Percentiles rank a stretch among this genome's conserved stretches.
Evolutionary conservation across 2,888 invertebrate species (phyloP).

Genomic region (Tortrix viridana): DNA sequence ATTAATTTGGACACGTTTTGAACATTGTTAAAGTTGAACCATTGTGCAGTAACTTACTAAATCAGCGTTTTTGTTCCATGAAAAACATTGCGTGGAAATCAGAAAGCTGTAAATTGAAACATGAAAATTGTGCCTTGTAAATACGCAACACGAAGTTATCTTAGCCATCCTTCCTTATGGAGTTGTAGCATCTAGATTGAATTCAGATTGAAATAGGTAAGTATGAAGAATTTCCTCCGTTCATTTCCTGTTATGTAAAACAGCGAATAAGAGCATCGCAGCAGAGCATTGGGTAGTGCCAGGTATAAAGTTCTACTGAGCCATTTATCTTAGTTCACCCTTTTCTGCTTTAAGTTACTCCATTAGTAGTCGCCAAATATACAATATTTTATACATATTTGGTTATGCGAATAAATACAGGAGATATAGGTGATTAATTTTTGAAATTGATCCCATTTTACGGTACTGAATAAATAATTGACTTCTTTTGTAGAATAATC

Average conservation of each 20-base stretch:
- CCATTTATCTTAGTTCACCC: no score
- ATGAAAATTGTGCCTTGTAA: conserved; percentile 2
- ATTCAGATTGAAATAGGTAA: not conserved
- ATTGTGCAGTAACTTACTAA: conserved; percentile 9
- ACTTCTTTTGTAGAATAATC: no score
- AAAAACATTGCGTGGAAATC: conserved; percentile 22
- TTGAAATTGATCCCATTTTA: no score
- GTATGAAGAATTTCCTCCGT: conserved; percentile 1
- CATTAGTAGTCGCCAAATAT: no score
- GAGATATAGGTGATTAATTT: no score
- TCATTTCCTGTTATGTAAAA: conserved; percentile 9
- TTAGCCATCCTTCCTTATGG: not conserved
- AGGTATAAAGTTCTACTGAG: no score
- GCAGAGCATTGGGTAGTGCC: not conserved
- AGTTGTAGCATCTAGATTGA: no score
- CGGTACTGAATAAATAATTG: no score
- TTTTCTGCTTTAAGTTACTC: no score
- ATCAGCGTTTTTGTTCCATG: conserved; percentile 9
- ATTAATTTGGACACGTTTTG: conserved; percentile 26
- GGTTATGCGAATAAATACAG: no score
- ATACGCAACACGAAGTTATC: not conserved
- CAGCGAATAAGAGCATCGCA: conserved; percentile 1
- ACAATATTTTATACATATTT: no score
- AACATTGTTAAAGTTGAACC: conserved; percentile 16
- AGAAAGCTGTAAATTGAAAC: not conserved